Base-by-base conservation (phyloP, 35 echinoderm and acorn worm genomes). In the Stichopus chloronotus region DNA sequence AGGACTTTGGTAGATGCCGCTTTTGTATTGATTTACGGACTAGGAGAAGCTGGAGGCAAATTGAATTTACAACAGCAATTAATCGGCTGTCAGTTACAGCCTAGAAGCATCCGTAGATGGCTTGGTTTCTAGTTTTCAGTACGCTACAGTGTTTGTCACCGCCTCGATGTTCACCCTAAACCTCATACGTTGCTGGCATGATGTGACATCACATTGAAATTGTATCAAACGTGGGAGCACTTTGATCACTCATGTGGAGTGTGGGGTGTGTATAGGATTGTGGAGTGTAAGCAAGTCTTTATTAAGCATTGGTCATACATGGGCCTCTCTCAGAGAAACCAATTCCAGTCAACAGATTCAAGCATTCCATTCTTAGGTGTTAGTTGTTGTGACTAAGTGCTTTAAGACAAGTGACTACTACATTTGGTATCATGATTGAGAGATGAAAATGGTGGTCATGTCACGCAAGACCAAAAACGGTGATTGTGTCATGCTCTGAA, bases 31-130 rank as follows among this genome's bases (percentile, higher is more conserved):
- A 85, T 85, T 85, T 85, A 85, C 6, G 17, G 82, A 58, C 54
- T 13, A 85, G 55, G 55, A 85, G 82, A 57, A 85, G 8, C 30
- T 12, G 19, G 80, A 85, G 57, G 82, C 82, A 85, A 85, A 85
- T 85, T 85, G 52, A 85, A 85, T 85, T 85, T 85, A 85, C 57
- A n/a, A 58, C 55, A 85, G 58, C 82, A 85, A 85, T 85, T 85
- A 85, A 43, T 22, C 82, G 56, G 82, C 82, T 8, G 82, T 85
- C 82, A 85, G 82, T 85, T 85, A 85, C 57, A 58, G 82, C 55
- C 82, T 58, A 16, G 56, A 85, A 58, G 17, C 82, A 74, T 74
- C 22, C 69, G 69, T 19, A 74, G 12, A 7, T 20, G 69, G 17
- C 69, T 74, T 21, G 30, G 30, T 43, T 3, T 43, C 1, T 43